phyloP scores from a whole-genome alignment of 2,888 invertebrate species.

The Bombylius discolor region DNA sequence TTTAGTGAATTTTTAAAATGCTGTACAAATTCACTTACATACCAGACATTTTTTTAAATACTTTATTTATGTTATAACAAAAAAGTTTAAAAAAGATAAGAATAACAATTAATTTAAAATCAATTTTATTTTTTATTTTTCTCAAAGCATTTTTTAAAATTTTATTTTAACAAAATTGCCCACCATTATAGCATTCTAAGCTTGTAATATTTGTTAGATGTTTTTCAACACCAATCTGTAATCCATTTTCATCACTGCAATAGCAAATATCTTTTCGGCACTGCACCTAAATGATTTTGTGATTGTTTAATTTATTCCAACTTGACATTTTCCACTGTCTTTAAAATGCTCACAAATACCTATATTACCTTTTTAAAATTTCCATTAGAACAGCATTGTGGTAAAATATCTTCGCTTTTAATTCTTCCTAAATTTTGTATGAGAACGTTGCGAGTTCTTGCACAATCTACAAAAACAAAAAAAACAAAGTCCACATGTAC shows the following conservation, averaged over 20 bases:
- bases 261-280: slow-evolving; percentile 48
- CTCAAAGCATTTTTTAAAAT: too few relatives aligned
- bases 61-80: too few relatives aligned
- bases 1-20: too few relatives aligned
- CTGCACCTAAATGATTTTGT: slow-evolving; percentile 34
- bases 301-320: neutral
- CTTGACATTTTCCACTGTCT: too few relatives aligned
- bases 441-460: slow-evolving; percentile 41
- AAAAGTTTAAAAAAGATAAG: too few relatives aligned
- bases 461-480: slow-evolving; percentile 44
- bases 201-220: neutral
- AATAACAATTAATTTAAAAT: too few relatives aligned
- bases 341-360: neutral
- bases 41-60: too few relatives aligned
- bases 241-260: slow-evolving; percentile 49
- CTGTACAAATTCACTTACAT: too few relatives aligned
- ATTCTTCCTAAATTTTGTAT: slow-evolving; percentile 14
- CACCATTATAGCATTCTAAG: neutral
- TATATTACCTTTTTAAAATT: slow-evolving; percentile 39
- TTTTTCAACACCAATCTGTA: slow-evolving; percentile 36
- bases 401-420: slow-evolving; percentile 35
- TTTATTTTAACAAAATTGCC: neutral
- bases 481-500: neutral
- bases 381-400: slow-evolving; percentile 49
- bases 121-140: too few relatives aligned